Evolutionary conservation across 2,797 vertebrate species (phyloP), one percentile per base, ranked within the genome.

Genomic region (Fringilla coelebs): DNA sequence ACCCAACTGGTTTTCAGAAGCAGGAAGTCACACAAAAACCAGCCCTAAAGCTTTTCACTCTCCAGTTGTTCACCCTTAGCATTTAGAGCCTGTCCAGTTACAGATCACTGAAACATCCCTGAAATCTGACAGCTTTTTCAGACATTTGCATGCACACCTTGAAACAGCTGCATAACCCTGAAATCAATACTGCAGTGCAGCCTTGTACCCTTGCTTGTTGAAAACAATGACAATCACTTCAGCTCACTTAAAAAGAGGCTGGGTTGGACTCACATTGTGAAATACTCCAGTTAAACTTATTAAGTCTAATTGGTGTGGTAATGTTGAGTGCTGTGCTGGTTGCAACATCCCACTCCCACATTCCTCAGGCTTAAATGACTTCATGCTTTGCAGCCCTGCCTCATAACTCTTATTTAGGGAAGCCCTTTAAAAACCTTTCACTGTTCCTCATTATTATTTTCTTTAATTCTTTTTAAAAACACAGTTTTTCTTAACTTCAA

Each of bases 311-410:
- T 5, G 1, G 46, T 72, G 43, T 77, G 87, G 72, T 71, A 92
- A 93, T 62, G 36, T 51, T 87, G 60, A 74, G 18, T 24, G 63
- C 61, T 83, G 34, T 16, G 25, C 49, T 6, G 3, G 32, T 92
- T 95, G 26, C 75, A 41, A 92, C 87, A 89, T 68, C 85, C 54
- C 81, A 55, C 90, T 92, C 90, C 89, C 82, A 93, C 89, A 55
- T 80, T 85, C 61, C 58, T 83, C n/a, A 43, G 49, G 32, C 58
- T 79, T 83, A 52, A 93, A 89, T 31, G 24, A 68, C 52, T 74
- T 71, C 9, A 34, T 34, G 73, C 46, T 88, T 94, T 89, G 52
- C 51, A 90, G 25, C 16, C 41, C 36, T 91, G 45, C 54, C 58
- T 92, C 48, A 4, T 25, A 89, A 85, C 19, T 80, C 84, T 88